These are phyloP conservation scores for Erannis defoliaria DNA, from an alignment of 2,888 invertebrate species.

Conservation along the genomic window DNA sequence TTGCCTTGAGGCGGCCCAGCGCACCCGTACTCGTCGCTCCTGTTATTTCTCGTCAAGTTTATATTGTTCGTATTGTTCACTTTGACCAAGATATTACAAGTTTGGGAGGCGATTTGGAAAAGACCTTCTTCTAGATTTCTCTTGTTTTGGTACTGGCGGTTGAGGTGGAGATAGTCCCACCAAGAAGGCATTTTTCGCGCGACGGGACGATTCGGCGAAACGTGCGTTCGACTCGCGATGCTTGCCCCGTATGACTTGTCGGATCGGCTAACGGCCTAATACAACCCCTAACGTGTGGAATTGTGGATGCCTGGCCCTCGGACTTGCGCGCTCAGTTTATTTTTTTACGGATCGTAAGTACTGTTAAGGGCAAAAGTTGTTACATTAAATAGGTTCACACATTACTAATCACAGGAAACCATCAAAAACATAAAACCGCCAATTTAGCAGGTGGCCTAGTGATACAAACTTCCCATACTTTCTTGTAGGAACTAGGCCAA, in stretches of 20 bases:
- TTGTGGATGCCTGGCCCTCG: constrained; percentile 30
- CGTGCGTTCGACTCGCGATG: constrained; percentile 52
- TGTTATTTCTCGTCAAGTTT: constrained; percentile 88
- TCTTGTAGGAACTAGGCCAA: no score
- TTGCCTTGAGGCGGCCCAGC: constrained; percentile 76
- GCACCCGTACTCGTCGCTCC: constrained; percentile 88
- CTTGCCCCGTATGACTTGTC: constrained; percentile 50
- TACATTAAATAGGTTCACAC: background rate
- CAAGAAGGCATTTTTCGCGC: constrained; percentile 86
- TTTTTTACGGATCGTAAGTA: constrained; percentile 54
- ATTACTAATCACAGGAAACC: background rate
- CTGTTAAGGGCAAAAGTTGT: constrained; percentile 49
- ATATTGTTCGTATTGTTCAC: constrained; percentile 92
- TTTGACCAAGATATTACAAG: constrained; percentile 92
- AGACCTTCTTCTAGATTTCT: constrained; percentile 91
- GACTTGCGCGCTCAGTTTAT: constrained; percentile 78
- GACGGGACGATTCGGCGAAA: constrained; percentile 21
- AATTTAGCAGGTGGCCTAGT: no score
- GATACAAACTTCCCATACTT: no score
- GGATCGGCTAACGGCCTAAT: background rate
- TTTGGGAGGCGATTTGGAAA: constrained; percentile 92
- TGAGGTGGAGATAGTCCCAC: constrained; percentile 87
- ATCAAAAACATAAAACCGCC: background rate
- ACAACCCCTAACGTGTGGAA: constrained; percentile 19
- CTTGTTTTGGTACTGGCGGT: constrained; percentile 82